Evolutionary conservation across 2,888 invertebrate genomes (phyloP).

Genomic region (Metallyticus violacea): DNA sequence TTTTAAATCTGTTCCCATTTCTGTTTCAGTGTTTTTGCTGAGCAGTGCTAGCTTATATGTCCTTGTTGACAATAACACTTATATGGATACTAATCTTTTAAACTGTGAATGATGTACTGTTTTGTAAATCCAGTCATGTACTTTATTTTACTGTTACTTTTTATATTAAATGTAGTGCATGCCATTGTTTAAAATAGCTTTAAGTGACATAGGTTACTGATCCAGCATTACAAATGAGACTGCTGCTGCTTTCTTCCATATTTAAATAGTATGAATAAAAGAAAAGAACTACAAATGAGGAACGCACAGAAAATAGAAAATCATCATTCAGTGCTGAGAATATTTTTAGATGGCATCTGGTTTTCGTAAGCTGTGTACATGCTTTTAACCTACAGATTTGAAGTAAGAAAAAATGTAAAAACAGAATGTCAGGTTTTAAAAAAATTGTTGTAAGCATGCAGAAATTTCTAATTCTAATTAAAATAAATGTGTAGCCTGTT

Average conservation of each 20-base stretch:
- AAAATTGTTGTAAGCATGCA: background rate
- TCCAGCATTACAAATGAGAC: background rate
- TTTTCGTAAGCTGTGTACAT: background rate
- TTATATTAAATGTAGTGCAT: background rate
- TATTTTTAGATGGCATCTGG: background rate
- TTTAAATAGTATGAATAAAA: background rate
- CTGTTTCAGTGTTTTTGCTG: background rate
- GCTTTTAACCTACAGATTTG: background rate
- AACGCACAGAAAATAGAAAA: background rate
- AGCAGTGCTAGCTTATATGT: background rate
- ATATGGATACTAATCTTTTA: background rate
- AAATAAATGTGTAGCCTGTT: background rate
- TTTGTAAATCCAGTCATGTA: background rate
- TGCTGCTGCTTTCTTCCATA: background rate
- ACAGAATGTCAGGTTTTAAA: background rate
- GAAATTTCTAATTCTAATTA: background rate
- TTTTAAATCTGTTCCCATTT: background rate
- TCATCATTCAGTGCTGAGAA: background rate
- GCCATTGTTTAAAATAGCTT: no score
- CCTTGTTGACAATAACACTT: background rate
- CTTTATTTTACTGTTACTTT: background rate
- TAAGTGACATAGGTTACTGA: no score
- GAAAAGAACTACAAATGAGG: background rate
- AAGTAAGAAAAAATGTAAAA: background rate
- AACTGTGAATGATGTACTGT: background rate